These are phyloP conservation scores for Microctonus brassicae DNA, from an alignment of 2,888 invertebrate species.

Conservation along the genomic window DNA sequence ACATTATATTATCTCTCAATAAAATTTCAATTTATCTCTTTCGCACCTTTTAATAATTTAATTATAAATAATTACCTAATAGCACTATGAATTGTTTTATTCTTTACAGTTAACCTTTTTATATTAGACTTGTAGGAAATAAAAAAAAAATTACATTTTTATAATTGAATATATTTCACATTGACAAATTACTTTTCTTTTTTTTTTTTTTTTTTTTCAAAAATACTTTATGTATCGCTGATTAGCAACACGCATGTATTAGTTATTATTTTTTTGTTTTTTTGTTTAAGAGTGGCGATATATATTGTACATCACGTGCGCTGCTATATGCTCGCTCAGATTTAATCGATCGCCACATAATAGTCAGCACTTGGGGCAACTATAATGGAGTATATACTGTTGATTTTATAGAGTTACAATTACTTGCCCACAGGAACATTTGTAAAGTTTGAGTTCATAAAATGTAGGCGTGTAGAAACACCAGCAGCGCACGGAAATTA, in stretches of 20 bases:
- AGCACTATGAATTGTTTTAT: background rate
- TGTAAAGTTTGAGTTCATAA: background rate
- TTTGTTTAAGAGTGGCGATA: background rate
- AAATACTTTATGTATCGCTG: constrained; percentile 18
- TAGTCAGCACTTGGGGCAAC: background rate
- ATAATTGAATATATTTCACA: background rate
- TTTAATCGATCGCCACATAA: constrained; percentile 10
- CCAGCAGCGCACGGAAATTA: constrained; percentile 22
- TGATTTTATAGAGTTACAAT: constrained; percentile 26
- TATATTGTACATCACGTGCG: constrained; percentile 7
- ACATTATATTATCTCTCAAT: background rate
- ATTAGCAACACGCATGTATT: constrained; percentile 18
- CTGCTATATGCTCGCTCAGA: constrained; percentile 1
- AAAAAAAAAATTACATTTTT: too few species aligned
- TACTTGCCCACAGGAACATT: constrained; percentile 1
- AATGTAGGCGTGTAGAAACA: background rate
- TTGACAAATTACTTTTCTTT: constrained; percentile 21
- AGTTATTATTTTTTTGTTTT: constrained; percentile 13
- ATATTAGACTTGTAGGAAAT: too few species aligned
- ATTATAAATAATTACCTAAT: too few species aligned
- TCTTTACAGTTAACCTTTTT: constrained; percentile 16
- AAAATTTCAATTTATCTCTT: background rate
- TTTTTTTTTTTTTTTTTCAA: constrained; percentile 36
- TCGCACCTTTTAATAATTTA: too few species aligned
- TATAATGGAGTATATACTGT: constrained; percentile 10